Evolutionary conservation across 2,888 invertebrate species (phyloP), one percentile per base, ranked within the genome.

Genomic region (Onchidella celtica): DNA sequence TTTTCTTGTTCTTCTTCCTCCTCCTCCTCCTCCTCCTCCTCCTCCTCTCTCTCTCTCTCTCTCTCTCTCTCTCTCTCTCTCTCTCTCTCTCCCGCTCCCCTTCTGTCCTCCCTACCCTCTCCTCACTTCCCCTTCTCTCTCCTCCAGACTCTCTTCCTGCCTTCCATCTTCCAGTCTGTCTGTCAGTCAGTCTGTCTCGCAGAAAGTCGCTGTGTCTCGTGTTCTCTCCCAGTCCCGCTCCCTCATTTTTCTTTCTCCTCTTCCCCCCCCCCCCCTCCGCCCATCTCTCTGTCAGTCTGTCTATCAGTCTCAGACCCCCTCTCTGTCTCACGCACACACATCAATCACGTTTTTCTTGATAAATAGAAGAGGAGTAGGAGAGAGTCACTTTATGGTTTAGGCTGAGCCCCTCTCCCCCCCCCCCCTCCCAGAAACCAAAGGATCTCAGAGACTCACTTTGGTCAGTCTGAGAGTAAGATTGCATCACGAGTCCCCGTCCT

Each of bases 271-370:
- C 36, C 24, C 24, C 36, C 34, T 38, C 38, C 36, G 11, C 36
- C 69, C 21, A 9, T 69, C 69, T 47, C 68, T 36, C 59, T 34
- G 36, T 76, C 21, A 65, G 55, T 81, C 55, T 57, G n/a, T 55
- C 63, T 57, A 21, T 57, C 55, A n/a, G 14, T 68, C 32, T 38
- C 78, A 29, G 34, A 47, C 70, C 40, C 79, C n/a, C 40, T 69
- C 68, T 69, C 72, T 78, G 32, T 70, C 69, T 21, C 78, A n/a
- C 69, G 40, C 57, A 34, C 21, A n/a, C 47, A 47, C 47, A 47
- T 17, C n/a, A n/a, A n/a, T n/a, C n/a, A n/a, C n/a, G n/a, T n/a
- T n/a, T n/a, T n/a, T n/a, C n/a, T n/a, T n/a, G n/a, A n/a, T n/a
- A n/a, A n/a, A n/a, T n/a, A n/a, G n/a, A n/a, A n/a, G n/a, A n/a